A percentile compares a stretch with the other conserved stretches of the same genome.
Evolutionary conservation across 1,140 invertebrate species (phyloP).

Genomic region (Solen grandis): DNA sequence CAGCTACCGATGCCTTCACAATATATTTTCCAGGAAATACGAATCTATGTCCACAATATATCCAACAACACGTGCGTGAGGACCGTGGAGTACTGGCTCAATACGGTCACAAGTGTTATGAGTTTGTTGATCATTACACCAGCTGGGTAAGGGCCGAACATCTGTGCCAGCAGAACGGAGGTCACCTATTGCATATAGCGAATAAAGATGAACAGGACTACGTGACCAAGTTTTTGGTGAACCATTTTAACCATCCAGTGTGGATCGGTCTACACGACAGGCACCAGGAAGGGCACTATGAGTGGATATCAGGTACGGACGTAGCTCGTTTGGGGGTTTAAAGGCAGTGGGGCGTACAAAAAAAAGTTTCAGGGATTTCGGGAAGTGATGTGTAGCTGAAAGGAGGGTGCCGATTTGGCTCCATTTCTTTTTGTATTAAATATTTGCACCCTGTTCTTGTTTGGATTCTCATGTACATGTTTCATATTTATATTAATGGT

Average conservation of each 20-base stretch:
- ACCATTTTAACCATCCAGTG: background rate
- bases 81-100: background rate
- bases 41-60: background rate
- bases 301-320: constrained; percentile 17
- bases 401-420: too few relatives aligned
- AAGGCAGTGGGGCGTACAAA: too few relatives aligned
- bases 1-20: background rate
- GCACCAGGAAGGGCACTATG: background rate
- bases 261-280: constrained; percentile 14
- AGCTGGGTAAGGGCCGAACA: background rate
- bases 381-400: too few relatives aligned
- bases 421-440: too few relatives aligned
- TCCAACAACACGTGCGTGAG: background rate
- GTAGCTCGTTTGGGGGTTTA: too few relatives aligned
- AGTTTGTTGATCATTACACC: background rate
- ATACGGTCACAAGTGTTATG: background rate
- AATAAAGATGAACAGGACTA: background rate
- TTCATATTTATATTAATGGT: too few relatives aligned
- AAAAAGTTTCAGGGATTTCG: too few relatives aligned
- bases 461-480: too few relatives aligned
- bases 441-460: too few relatives aligned
- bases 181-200: background rate
- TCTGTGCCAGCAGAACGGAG: background rate
- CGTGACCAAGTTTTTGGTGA: background rate
- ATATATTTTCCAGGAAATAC: background rate